Conservation (phyloP, 2,888 invertebrate genomes). For the Proisotoma minuta region DNA sequence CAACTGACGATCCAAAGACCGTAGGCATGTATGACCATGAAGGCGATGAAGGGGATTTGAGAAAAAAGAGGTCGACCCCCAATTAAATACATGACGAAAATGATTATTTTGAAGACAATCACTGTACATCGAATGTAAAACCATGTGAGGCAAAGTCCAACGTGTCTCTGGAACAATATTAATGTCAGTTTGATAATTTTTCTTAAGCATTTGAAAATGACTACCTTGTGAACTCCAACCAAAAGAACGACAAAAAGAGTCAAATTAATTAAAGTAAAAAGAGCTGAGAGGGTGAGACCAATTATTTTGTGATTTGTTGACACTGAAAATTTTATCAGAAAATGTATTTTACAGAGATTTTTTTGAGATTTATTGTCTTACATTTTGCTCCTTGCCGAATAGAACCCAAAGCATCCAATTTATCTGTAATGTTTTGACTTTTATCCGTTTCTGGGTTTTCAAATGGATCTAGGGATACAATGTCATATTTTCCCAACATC, state of each 20-base stretch:
- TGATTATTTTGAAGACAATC: constrained; percentile 41
- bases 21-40: constrained; percentile 39
- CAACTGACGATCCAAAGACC: constrained; percentile 41
- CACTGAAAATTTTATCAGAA: constrained; percentile 14
- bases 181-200: background rate
- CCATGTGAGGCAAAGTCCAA: constrained; percentile 40
- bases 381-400: background rate
- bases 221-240: constrained; percentile 29
- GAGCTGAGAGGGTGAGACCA: constrained; percentile 28
- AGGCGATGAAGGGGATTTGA: constrained; percentile 43
- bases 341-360: background rate
- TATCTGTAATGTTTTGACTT: background rate
- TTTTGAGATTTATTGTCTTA: background rate
- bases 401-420: background rate
- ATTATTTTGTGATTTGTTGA: constrained; percentile 36
- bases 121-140: constrained; percentile 44
- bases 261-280: constrained; percentile 32
- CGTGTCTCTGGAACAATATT: constrained; percentile 28
- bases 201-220: background rate
- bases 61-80: constrained; percentile 35
- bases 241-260: constrained; percentile 25
- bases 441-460: constrained; percentile 24
- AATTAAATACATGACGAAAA: constrained; percentile 39
- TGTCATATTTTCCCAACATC: constrained; percentile 31
- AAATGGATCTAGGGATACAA: constrained; percentile 37